A percentile compares a stretch with the other conserved stretches of the same genome.
Evolutionary conservation across 1,140 invertebrate species (phyloP).

Genomic region (Drosophila nigromelanica): DNA sequence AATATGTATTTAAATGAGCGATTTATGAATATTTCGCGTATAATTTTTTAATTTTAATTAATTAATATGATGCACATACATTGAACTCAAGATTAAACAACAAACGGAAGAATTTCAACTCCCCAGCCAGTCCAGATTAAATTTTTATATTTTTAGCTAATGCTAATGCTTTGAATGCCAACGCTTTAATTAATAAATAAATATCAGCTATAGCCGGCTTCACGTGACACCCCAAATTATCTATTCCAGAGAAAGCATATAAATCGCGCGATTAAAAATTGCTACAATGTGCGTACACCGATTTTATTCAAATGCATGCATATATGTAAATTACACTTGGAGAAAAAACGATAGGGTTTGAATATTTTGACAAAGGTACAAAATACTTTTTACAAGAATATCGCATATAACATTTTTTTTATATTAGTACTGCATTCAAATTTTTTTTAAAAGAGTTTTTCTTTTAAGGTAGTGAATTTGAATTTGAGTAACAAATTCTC

Average conservation of each 20-base stretch:
- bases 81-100: conserved; percentile 18
- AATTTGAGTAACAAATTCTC: no score
- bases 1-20: conserved; percentile 12
- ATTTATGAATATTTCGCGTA: conserved; percentile 18
- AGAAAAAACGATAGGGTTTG: no score
- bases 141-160: conserved; percentile 5
- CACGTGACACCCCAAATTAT: conserved; percentile 23
- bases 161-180: conserved; percentile 16
- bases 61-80: conserved; percentile 17
- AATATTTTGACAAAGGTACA: no score
- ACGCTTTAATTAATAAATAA: conserved; percentile 20
- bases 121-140: no score
- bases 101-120: neutral
- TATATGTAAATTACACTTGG: neutral
- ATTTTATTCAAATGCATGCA: neutral
- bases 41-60: conserved; percentile 15
- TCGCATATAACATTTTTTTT: no score
- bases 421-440: no score
- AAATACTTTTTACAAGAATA: no score
- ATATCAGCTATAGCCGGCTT: conserved; percentile 19
- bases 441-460: no score
- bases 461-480: no score
- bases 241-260: conserved; percentile 33
- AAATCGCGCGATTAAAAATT: conserved; percentile 41
- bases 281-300: conserved; percentile 40